These are phyloP conservation scores for Xylota sylvarum DNA, from an alignment of 2,888 invertebrate genomes.

Conservation along the genomic window DNA sequence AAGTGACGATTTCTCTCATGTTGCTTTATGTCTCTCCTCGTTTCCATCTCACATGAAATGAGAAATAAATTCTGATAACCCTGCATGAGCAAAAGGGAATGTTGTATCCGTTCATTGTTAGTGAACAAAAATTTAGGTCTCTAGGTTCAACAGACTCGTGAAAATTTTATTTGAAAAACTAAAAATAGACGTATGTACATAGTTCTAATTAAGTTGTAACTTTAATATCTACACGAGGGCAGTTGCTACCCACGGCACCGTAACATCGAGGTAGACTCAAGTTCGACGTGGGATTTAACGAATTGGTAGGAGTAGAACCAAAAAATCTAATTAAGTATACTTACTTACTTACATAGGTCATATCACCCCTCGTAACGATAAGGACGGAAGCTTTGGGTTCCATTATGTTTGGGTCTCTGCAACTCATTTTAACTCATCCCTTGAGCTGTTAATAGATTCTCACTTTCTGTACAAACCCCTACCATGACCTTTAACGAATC, in stretches of 20 bases:
- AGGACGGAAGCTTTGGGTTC: no score
- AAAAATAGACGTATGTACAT: background rate
- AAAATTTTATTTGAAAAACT: background rate
- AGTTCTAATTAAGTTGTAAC: background rate
- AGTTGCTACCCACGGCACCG: background rate
- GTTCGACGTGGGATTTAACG: background rate
- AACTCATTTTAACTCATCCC: no score
- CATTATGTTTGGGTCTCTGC: no score
- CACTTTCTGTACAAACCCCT: no score
- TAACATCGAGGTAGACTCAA: background rate
- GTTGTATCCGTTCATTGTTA: background rate
- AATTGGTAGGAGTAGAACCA: background rate
- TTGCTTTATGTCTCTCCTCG: background rate
- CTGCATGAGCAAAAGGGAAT: background rate
- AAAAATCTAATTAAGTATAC: no score
- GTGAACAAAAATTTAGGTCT: background rate
- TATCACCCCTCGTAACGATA: no score
- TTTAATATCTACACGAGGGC: background rate
- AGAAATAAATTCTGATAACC: background rate
- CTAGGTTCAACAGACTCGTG: slow-evolving; percentile 12
- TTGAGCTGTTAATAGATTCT: no score
- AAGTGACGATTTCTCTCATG: background rate
- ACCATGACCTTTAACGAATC: no score
- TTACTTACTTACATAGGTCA: no score
- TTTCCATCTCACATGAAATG: slow-evolving; percentile 7